Conservation (phyloP, 1,140 invertebrate genomes). For the Aphis craccivora region DNA sequence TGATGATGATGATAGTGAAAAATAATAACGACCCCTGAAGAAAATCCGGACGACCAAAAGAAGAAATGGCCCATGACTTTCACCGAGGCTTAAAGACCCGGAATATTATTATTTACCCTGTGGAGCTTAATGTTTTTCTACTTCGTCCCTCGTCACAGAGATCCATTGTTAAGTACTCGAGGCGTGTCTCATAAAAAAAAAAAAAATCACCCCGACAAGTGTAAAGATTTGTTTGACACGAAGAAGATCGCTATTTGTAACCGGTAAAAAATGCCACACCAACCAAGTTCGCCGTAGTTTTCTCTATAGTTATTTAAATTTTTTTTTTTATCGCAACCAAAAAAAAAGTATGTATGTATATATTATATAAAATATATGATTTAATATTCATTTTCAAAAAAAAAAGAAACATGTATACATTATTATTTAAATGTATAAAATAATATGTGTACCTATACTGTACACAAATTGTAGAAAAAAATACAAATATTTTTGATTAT, state of each 20-base stretch:
- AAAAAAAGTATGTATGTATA: background rate
- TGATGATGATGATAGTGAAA: constrained; percentile 46
- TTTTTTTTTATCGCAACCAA: background rate
- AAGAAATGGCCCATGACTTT: constrained; percentile 57
- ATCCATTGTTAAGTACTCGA: constrained; percentile 56
- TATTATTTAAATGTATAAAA: background rate
- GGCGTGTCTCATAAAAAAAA: constrained; percentile 50
- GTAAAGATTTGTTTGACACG: constrained; percentile 57
- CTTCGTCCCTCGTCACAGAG: constrained; percentile 19
- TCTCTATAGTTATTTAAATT: too few relatives aligned
- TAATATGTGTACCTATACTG: background rate
- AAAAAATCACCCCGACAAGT: constrained; percentile 49
- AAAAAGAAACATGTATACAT: background rate
- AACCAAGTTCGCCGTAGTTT: background rate
- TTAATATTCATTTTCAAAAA: background rate
- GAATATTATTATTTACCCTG: constrained; percentile 58
- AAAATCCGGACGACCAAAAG: constrained; percentile 46
- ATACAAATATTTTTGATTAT: background rate
- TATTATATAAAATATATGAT: background rate
- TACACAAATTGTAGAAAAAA: background rate
- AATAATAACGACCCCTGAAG: constrained; percentile 53
- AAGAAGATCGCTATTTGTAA: constrained; percentile 43
- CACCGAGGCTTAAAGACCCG: constrained; percentile 52
- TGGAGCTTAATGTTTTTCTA: constrained; percentile 56
- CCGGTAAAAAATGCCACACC: constrained; percentile 37